phyloP scores from a whole-genome alignment of 2,113 vertebrate species.

The Peromyscus californicus region DNA sequence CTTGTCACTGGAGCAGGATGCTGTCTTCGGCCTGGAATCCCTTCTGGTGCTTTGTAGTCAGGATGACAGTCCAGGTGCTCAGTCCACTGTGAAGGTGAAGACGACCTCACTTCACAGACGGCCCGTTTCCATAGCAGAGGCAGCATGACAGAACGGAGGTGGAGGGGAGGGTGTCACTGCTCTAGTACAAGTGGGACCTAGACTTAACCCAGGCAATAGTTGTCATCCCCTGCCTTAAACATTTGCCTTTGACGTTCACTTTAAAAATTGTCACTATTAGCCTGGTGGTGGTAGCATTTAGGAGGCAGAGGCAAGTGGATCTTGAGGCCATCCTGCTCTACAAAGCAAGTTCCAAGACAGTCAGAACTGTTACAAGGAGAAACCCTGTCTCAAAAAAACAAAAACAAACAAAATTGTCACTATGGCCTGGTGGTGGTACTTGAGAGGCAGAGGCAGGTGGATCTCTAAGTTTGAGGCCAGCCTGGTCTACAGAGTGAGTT shows the following conservation, averaged over 20 bases:
- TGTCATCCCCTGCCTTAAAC: neutral
- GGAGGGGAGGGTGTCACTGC: neutral
- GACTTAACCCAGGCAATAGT: neutral
- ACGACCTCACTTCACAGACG: neutral
- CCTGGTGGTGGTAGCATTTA: neutral
- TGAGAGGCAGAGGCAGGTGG: too few relatives aligned
- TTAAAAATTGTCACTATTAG: neutral
- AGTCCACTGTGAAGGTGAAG: slow-evolving; percentile 95
- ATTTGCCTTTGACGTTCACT: slow-evolving; percentile 6
- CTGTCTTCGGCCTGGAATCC: slow-evolving; percentile 95
- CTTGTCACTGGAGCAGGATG: slow-evolving; percentile 96
- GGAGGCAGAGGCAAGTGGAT: neutral
- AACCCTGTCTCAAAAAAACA: too few relatives aligned
- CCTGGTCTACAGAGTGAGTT: too few relatives aligned
- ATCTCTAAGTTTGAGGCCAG: too few relatives aligned
- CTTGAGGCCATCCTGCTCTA: neutral
- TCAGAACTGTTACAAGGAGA: too few relatives aligned
- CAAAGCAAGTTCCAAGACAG: neutral
- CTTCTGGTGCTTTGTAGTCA: slow-evolving; percentile 97
- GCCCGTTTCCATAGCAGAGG: neutral
- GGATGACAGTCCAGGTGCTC: slow-evolving; percentile 92
- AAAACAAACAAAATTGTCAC: too few relatives aligned
- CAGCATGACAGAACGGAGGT: neutral
- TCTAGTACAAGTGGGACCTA: neutral
- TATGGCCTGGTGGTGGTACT: too few relatives aligned